Base-by-base conservation (phyloP, 2,113 vertebrate species). In the Sinocyclocheilus anshuiensis region DNA sequence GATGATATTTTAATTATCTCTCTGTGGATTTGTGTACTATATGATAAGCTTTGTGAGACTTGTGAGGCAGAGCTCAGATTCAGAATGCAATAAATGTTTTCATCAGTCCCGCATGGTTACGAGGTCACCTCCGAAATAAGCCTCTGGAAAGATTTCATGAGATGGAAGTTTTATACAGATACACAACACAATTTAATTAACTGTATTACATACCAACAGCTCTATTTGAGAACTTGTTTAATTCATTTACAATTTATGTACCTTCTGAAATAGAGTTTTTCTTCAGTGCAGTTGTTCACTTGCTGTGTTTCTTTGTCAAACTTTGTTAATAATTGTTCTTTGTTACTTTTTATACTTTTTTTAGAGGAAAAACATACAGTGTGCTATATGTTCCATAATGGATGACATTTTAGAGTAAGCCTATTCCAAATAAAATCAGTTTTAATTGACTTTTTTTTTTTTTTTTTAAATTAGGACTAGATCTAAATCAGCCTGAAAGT, bases 1-100 rank as follows among this genome's bases (percentile, higher is more conserved):
- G 81, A 77, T 86, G 42, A 61, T 81, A 77, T 86, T 86, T 87
- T 89, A 87, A 90, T 87, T 53, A 89, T 80, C 87, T 84, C 86
- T 81, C 84, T 12, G 63, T 12, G 86, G 88, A 79, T 87, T 84
- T 89, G 88, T 89, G 85, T 84, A 86, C 57, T 79, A 71, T 79
- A 67, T 74, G 53, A 74, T 86, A 84, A 59, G 65, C 81, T 83
- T 81, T 24, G 39, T 77, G 84, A 71, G 84, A 86, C 84, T 71
- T 45, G 45, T 2, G 24, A 55, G 72, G 65, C 55, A 72, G 79
- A 75, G 76, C 53, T 77, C 74, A 57, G 72, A 72, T 45, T 82
- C 48, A 69, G 65, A 83, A 77, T 85, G 67, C 63, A 85, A 83
- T 87, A 69, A 75, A 77, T 61, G 82, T 65, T 82, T 75, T 59